Base-by-base conservation (phyloP, 2,797 vertebrate genomes). In the Silurus aristotelis region DNA sequence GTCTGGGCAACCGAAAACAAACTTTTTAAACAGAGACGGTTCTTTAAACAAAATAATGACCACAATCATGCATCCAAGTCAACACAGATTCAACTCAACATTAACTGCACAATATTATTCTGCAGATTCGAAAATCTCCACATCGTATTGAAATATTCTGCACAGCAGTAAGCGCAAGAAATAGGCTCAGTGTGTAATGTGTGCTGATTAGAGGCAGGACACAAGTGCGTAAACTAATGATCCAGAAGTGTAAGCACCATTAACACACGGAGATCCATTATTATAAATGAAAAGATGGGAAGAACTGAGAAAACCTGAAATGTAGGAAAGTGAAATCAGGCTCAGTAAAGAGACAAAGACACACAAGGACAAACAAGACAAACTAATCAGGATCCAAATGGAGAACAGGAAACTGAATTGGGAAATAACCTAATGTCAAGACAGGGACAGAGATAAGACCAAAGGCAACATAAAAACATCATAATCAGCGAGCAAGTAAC, bases 311-410 rank as follows among this genome's bases (percentile, higher is more conserved):
- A 71, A 46, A 70, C 19, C 9, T 5, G 19, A 46, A 71, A 52
- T 3, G 14, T 52, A 25, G 12, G 22, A n/a, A 25, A 43, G 38
- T 9, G 31, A n/a, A 72, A 48, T 48, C 22, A 7, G 46, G 71
- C 5, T 73, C n/a, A 7, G n/a, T 25, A 75, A 75, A 55, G 2
- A 75, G n/a, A 48, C 70, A 72, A 72, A 72, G 43, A 55, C 46
- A 73, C 43, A 25, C 52, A 48, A 27, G 72, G 48, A n/a, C 25
- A 75, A 27, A 75, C 25, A 15, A 55, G n/a, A 27, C 14, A 75
- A 75, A 75, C 72, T 52, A 48, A 73, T 73, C 48, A 75, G 72
- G 48, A 75, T 75, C 13, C 55, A 75, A 55, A 75, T 25, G 48
- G n/a, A 75, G n/a, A 75, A 55, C 6, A 55, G 48, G 14, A 55